Conservation (phyloP, 2,113 vertebrate genomes). For the Micromys minutus region DNA sequence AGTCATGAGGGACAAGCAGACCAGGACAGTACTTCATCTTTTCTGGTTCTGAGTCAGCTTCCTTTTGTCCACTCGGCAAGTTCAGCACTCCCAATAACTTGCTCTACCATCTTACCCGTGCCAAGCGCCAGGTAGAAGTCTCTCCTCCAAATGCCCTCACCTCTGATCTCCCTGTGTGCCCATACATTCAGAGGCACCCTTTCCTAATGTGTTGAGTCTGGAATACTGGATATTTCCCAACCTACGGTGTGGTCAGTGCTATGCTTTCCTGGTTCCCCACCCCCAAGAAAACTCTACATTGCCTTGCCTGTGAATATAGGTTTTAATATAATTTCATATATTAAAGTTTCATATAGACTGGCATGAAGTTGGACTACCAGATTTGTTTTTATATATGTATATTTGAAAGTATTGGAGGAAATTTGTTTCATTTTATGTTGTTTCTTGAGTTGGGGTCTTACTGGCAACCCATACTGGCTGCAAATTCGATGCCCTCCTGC, state of each 20-base stretch:
- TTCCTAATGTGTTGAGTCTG: not conserved
- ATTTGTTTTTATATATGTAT: not conserved
- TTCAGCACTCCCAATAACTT: not conserved
- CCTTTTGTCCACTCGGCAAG: not conserved
- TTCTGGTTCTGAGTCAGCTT: not conserved
- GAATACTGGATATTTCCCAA: not conserved
- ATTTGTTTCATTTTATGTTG: not conserved
- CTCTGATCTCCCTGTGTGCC: not conserved
- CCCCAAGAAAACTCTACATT: not conserved
- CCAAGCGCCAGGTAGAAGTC: not conserved
- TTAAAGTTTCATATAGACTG: not conserved
- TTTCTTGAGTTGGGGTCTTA: not conserved
- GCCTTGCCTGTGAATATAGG: not conserved
- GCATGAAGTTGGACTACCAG: not conserved
- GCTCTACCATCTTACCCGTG: not conserved
- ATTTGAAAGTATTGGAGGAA: not conserved
- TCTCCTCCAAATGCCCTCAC: not conserved
- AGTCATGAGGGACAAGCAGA: not conserved
- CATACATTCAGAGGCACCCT: not conserved
- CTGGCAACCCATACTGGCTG: not conserved
- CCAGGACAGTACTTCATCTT: not conserved
- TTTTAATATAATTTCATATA: not conserved
- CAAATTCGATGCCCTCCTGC: not conserved
- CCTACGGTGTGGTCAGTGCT: not conserved
- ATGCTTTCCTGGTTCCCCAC: not conserved